Percentiles rank a stretch among this genome's conserved stretches.
phyloP scores from a whole-genome alignment of 1,140 invertebrate species.

The Heliconius eleuchia region DNA sequence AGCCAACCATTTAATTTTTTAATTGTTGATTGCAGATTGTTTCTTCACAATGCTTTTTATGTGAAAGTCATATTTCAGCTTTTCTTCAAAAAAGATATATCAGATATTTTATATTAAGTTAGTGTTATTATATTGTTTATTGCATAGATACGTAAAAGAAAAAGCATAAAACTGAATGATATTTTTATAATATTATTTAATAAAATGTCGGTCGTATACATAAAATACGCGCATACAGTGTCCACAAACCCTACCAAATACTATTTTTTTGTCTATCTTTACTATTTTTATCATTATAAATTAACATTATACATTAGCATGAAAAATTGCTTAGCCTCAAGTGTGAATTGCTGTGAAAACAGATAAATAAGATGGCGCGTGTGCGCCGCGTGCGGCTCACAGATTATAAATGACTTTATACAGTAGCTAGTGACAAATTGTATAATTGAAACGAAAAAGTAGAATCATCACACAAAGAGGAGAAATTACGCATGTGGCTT shows the following conservation, averaged over 20 bases:
- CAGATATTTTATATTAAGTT: not conserved
- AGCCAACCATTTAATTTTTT: slow-evolving; percentile 29
- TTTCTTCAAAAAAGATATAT: not conserved
- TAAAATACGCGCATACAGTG: not conserved
- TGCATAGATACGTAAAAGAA: not conserved
- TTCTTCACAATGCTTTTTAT: slow-evolving; percentile 16
- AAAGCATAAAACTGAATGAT: not conserved
- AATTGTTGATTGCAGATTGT: slow-evolving; percentile 29
- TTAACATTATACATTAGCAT: slow-evolving; percentile 30
- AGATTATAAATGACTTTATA: slow-evolving; percentile 33
- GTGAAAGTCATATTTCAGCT: slow-evolving; percentile 6
- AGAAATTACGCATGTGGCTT: not conserved
- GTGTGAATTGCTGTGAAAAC: slow-evolving; percentile 52
- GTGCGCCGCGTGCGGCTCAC: slow-evolving; percentile 42
- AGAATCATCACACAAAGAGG: not conserved
- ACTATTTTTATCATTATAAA: not conserved
- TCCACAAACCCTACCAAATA: not conserved
- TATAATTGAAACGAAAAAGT: slow-evolving; percentile 6
- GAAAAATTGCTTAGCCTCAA: slow-evolving; percentile 35
- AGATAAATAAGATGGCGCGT: slow-evolving; percentile 43
- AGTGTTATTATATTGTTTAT: not conserved
- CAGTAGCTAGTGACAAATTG: slow-evolving; percentile 22
- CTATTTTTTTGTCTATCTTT: not conserved
- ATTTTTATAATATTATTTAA: not conserved
- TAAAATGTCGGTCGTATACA: not conserved